Percentiles rank a stretch among this genome's conserved stretches.
Evolutionary conservation across 2,888 invertebrate species (phyloP).

Genomic region (Cantharis lateralis): DNA sequence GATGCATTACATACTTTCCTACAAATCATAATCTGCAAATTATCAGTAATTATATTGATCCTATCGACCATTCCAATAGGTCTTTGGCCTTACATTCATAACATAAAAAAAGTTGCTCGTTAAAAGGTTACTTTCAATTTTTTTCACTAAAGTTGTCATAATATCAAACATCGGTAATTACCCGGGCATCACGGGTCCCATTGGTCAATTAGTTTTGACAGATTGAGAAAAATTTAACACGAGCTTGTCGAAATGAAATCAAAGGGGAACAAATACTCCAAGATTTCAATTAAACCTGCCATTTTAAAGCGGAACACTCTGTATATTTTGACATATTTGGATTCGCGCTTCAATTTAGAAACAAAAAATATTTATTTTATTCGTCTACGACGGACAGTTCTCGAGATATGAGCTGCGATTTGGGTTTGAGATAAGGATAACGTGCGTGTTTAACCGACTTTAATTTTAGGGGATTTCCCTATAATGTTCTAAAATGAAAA

Average conservation of each 20-base stretch:
- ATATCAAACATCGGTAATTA: neutral
- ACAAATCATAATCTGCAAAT: constrained; percentile 39
- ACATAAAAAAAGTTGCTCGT: neutral
- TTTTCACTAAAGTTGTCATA: neutral
- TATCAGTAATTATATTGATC: constrained; percentile 36
- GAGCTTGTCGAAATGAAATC: neutral
- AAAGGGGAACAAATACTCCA: too few species aligned
- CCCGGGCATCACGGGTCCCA: neutral
- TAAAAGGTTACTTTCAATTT: neutral
- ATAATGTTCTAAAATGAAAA: too few species aligned
- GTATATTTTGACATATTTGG: too few species aligned
- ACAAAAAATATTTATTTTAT: too few species aligned
- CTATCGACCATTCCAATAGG: constrained; percentile 32
- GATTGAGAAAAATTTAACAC: neutral
- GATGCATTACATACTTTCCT: constrained; percentile 33
- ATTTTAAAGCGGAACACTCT: too few species aligned
- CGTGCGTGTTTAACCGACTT: neutral
- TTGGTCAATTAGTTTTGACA: neutral
- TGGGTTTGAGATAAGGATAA: too few species aligned
- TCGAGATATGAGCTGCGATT: too few species aligned
- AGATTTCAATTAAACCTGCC: too few species aligned
- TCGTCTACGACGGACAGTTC: too few species aligned
- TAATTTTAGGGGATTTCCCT: too few species aligned
- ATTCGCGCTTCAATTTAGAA: too few species aligned
- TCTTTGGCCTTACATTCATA: constrained; percentile 32